A percentile compares a stretch with the other conserved stretches of the same genome.
phyloP scores from a whole-genome alignment of 2,113 vertebrate species.

The Eptesicus fuscus region DNA sequence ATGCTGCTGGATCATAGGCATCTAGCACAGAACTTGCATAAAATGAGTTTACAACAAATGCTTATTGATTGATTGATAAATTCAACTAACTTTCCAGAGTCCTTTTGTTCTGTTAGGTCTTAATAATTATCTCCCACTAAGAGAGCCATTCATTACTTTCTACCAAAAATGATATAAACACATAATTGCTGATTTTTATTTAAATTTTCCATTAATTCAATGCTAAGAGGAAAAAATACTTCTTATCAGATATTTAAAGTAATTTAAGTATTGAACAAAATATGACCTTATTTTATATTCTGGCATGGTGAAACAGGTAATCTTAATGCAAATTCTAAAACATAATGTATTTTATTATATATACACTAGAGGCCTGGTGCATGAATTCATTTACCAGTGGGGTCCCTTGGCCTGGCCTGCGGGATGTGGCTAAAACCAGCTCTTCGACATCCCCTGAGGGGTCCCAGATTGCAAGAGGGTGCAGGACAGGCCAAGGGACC shows the following conservation, averaged over 20 bases:
- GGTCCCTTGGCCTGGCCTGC: too few relatives aligned
- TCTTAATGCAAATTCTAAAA: neutral
- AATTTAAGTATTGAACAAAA: neutral
- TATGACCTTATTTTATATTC: neutral
- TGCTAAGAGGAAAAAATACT: neutral
- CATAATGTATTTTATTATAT: neutral
- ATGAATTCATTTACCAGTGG: too few relatives aligned
- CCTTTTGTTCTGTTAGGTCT: neutral
- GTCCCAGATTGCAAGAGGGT: too few relatives aligned
- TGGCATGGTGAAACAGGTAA: neutral
- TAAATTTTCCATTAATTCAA: neutral
- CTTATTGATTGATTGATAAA: neutral
- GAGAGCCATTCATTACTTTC: neutral
- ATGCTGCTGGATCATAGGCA: neutral
- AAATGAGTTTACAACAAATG: neutral
- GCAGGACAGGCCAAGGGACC: too few relatives aligned
- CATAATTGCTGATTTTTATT: neutral
- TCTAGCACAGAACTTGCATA: neutral
- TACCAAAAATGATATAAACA: neutral
- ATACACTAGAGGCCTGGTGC: neutral
- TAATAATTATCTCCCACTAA: neutral
- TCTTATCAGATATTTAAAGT: neutral
- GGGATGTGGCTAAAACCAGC: too few relatives aligned
- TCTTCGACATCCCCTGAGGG: too few relatives aligned
- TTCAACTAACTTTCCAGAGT: neutral